Percentiles rank a stretch among this genome's conserved stretches.
Conservation (phyloP, 2,888 invertebrate species). For the Hydriomena furcata region DNA sequence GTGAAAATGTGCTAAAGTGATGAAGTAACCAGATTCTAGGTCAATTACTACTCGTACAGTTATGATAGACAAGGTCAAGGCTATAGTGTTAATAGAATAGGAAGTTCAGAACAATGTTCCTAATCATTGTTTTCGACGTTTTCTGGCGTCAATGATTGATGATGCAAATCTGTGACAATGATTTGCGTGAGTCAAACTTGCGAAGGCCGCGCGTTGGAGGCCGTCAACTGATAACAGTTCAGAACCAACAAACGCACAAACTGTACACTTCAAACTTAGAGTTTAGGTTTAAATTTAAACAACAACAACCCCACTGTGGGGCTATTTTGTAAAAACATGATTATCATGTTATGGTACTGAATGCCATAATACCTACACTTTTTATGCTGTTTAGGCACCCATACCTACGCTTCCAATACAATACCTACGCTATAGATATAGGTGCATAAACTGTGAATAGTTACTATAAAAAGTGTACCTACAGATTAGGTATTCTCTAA, state of each 20-base stretch:
- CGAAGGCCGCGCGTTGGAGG: slow-evolving; percentile 64
- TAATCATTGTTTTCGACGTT: slow-evolving; percentile 37
- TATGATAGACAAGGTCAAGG: slow-evolving; percentile 25
- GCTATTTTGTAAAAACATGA: too few relatives aligned
- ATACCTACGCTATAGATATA: too few relatives aligned
- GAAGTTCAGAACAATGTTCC: slow-evolving; percentile 28
- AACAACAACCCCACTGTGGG: too few relatives aligned
- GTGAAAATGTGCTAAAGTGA: slow-evolving; percentile 8
- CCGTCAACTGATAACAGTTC: slow-evolving; percentile 59
- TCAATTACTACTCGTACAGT: slow-evolving; percentile 20
- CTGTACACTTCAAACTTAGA: slow-evolving; percentile 17
- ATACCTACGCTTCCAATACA: too few relatives aligned
- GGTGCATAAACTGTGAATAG: too few relatives aligned
- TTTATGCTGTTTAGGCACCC: too few relatives aligned
- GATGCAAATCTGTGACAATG: slow-evolving; percentile 53
- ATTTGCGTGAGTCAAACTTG: slow-evolving; percentile 58
- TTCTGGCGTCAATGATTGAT: slow-evolving; percentile 49
- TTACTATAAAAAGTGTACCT: too few relatives aligned
- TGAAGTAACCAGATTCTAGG: slow-evolving; percentile 21
- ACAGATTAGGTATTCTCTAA: too few relatives aligned
- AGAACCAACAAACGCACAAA: slow-evolving; percentile 33
- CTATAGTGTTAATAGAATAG: slow-evolving; percentile 15
- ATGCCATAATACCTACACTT: too few relatives aligned
- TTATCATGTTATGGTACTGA: too few relatives aligned
- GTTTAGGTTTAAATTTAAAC: slow-evolving; percentile 18